These are phyloP conservation scores for Cassiopea xamachana DNA, from an alignment of 30 jellyfish, hydroid and myxozoan species.

Conservation along the genomic window DNA sequence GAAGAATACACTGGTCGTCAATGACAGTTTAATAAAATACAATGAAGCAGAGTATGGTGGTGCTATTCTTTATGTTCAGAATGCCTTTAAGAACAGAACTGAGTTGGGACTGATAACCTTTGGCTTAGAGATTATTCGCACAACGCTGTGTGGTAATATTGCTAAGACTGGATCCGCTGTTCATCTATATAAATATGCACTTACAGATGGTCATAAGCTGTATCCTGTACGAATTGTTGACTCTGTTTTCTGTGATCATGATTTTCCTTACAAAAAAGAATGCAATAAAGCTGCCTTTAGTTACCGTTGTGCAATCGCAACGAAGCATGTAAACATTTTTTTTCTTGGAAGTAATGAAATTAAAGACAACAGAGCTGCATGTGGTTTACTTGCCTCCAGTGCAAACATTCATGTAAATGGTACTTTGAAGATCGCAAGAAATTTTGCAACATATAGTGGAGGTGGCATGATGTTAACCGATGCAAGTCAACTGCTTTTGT, in stretches of 20 bases:
- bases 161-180: constrained; percentile 87
- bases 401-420: constrained; percentile 69
- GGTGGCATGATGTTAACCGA: constrained; percentile 88
- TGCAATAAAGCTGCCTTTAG: constrained; percentile 34
- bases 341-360: constrained; percentile 59
- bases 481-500: constrained; percentile 73
- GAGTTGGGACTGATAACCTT: neutral
- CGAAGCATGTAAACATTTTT: constrained; percentile 61
- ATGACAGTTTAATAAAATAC: constrained; percentile 5
- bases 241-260: constrained; percentile 72
- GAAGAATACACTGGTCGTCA: constrained; percentile 36
- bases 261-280: neutral
- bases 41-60: constrained; percentile 85
- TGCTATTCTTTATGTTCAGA: constrained; percentile 59
- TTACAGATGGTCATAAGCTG: neutral
- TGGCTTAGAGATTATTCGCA: constrained; percentile 19
- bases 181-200: constrained; percentile 33
- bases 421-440: constrained; percentile 38
- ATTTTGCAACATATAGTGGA: constrained; percentile 67
- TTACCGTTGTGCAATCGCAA: constrained; percentile 69
- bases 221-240: constrained; percentile 50
- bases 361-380: constrained; percentile 35
- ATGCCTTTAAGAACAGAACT: neutral
- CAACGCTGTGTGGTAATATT: constrained; percentile 38
- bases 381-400: constrained; percentile 81